Conservation (phyloP, 2,797 vertebrate species). For the Picus viridis region DNA sequence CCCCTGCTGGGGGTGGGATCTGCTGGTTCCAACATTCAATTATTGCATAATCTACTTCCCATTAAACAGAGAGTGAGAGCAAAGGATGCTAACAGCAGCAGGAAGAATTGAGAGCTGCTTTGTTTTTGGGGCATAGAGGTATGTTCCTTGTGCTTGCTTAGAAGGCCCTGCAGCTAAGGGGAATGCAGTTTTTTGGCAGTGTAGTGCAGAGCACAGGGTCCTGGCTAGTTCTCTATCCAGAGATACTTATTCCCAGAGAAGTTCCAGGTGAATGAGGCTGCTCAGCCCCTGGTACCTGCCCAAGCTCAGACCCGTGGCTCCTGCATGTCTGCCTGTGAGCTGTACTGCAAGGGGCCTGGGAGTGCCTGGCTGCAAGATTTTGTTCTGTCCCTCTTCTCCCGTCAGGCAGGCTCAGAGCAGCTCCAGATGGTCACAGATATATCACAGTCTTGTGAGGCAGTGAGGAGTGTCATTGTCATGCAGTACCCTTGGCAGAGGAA, state of each 20-base stretch:
- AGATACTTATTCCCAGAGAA: not conserved
- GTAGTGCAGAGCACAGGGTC: not conserved
- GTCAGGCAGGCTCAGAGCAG: not conserved
- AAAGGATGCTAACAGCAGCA: not conserved
- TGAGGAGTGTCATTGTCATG: not conserved
- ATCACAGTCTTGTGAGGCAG: not conserved
- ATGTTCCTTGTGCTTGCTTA: not conserved
- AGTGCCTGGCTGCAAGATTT: not conserved
- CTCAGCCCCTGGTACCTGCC: not conserved
- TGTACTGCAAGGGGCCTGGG: not conserved
- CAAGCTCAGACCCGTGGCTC: fast-evolving
- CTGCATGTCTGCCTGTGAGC: not conserved
- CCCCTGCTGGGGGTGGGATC: conserved; percentile 54
- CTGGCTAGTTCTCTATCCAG: not conserved
- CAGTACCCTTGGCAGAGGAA: not conserved
- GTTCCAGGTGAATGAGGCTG: not conserved
- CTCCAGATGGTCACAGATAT: not conserved
- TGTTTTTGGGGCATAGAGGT: not conserved
- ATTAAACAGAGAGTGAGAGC: conserved; percentile 26
- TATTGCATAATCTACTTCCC: conserved; percentile 49
- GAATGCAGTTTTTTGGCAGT: not conserved
- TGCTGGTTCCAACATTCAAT: conserved; percentile 28
- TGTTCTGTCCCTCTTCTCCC: not conserved
- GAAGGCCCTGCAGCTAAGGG: not conserved
- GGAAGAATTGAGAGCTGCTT: not conserved